phyloP scores from a whole-genome alignment of 2,888 invertebrate species.

The Lasius platythorax region DNA sequence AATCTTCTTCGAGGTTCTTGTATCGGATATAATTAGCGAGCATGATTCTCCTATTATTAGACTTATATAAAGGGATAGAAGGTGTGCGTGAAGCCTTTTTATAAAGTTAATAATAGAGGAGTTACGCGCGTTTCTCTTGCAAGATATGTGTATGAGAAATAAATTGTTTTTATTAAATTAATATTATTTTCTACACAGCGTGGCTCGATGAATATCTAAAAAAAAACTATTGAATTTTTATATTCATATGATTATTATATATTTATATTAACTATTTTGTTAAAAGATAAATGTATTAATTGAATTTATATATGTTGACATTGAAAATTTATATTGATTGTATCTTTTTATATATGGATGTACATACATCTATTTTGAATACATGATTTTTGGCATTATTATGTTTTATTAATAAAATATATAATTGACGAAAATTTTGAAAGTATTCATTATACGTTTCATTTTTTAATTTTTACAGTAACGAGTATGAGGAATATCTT shows the following conservation, averaged over 20 bases:
- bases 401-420: no score
- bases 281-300: constrained; percentile 2
- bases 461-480: no score
- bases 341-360: background rate
- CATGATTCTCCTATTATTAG: background rate
- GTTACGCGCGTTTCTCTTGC: background rate
- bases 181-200: background rate
- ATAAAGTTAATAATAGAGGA: constrained; percentile 5
- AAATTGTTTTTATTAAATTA: background rate
- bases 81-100: background rate
- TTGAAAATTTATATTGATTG: background rate
- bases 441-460: no score
- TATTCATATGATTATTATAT: no score
- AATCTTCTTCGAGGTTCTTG: constrained; percentile 36
- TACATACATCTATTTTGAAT: background rate
- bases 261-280: background rate
- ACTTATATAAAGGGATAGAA: background rate
- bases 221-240: background rate
- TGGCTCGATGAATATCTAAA: background rate
- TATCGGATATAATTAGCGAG: background rate
- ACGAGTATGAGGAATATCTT: no score
- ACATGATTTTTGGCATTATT: background rate
- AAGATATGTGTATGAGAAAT: background rate
- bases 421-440: no score
- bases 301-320: background rate